Conservation (phyloP, 2,113 vertebrate genomes). For the Taxidea taxus region DNA sequence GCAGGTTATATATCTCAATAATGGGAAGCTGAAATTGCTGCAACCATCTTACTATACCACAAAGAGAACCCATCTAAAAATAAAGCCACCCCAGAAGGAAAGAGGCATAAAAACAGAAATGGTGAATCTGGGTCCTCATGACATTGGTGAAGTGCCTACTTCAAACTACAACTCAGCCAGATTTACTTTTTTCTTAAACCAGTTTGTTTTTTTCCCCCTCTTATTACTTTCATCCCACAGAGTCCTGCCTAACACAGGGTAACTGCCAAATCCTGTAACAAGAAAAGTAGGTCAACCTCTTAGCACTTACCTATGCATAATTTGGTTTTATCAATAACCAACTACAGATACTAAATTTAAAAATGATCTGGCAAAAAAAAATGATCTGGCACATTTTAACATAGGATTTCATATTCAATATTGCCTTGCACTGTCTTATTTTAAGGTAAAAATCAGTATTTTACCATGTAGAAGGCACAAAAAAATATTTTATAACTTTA, state of each 20-base stretch:
- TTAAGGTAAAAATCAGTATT: conserved; percentile 46
- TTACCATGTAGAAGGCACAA: neutral
- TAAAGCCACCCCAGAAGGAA: neutral
- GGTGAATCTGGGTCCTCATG: neutral
- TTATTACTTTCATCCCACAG: conserved; percentile 20
- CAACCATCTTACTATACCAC: neutral
- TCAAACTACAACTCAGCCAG: neutral
- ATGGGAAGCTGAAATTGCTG: neutral
- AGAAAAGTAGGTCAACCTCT: conserved; percentile 34
- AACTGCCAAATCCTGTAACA: conserved; percentile 21
- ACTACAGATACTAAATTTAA: conserved; percentile 35
- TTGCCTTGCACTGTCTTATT: neutral
- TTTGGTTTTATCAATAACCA: conserved; percentile 21
- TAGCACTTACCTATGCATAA: neutral
- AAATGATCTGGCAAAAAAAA: conserved; percentile 20
- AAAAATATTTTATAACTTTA: conserved; percentile 8
- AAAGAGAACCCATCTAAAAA: neutral
- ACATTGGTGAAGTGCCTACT: neutral
- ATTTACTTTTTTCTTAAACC: neutral
- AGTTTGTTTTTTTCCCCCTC: neutral
- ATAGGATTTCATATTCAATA: conserved; percentile 44
- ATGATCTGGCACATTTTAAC: conserved; percentile 31
- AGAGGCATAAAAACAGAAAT: neutral
- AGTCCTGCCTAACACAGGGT: neutral
- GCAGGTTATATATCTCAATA: neutral